A percentile compares a stretch with the other conserved stretches of the same genome.
Evolutionary conservation across 2,888 invertebrate genomes (phyloP).

Genomic region (Orthosia cruda): DNA sequence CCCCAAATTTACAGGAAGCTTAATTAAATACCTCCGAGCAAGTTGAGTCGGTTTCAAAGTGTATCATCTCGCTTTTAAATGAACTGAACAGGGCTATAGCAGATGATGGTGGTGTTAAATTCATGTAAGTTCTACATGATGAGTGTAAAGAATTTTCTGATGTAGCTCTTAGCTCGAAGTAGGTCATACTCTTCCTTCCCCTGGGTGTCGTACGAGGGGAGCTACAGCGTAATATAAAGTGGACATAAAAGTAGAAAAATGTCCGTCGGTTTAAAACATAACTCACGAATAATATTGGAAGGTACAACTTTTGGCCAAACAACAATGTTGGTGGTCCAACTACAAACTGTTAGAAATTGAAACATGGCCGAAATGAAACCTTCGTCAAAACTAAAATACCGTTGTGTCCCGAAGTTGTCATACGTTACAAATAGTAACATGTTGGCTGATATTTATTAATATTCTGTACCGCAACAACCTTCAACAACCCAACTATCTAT

Average conservation of each 20-base stretch:
- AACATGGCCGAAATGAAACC: constrained; percentile 51
- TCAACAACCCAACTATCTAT: constrained; percentile 32
- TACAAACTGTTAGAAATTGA: constrained; percentile 33
- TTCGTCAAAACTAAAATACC: constrained; percentile 55
- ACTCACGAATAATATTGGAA: constrained; percentile 43
- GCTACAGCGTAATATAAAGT: constrained; percentile 48
- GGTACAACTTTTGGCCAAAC: constrained; percentile 27
- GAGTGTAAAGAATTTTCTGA: constrained; percentile 35
- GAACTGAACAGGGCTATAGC: constrained; percentile 12
- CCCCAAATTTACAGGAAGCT: constrained; percentile 70
- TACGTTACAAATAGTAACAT: constrained; percentile 36
- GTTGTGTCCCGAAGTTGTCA: constrained; percentile 47
- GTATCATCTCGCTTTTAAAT: constrained; percentile 53
- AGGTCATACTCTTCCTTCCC: constrained; percentile 57
- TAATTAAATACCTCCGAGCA: constrained; percentile 74
- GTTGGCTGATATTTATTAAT: constrained; percentile 46
- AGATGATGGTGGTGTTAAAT: constrained; percentile 25
- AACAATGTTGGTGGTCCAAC: constrained; percentile 18
- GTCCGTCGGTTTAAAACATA: constrained; percentile 39
- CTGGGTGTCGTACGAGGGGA: constrained; percentile 55
- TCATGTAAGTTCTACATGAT: constrained; percentile 30
- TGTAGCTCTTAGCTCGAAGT: constrained; percentile 45
- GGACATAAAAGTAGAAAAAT: constrained; percentile 55
- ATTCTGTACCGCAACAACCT: constrained; percentile 32
- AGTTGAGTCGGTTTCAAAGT: constrained; percentile 50